Evolutionary conservation across 2,113 vertebrate genomes (phyloP).

Genomic region (Butorides virescens): DNA sequence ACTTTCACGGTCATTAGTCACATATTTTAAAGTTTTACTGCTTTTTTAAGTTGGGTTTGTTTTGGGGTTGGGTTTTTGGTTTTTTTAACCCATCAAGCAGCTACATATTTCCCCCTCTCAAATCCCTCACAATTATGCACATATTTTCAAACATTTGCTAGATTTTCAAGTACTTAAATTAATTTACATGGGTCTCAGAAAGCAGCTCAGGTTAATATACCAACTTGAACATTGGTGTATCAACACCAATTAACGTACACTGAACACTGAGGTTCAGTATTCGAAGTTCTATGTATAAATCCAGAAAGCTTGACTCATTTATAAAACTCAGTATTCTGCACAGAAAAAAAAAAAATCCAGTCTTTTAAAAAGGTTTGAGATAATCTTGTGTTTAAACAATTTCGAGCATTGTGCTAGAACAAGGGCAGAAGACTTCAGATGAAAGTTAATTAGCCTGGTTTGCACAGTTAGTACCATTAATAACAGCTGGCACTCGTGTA

Average conservation of each 20-base stretch:
- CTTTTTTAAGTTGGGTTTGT: neutral
- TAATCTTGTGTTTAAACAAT: neutral
- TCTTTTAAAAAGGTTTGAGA: neutral
- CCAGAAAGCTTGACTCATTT: neutral
- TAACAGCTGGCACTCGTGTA: neutral
- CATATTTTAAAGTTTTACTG: neutral
- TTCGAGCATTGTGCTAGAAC: neutral
- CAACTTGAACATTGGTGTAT: neutral
- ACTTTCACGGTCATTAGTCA: neutral
- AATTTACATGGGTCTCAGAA: neutral
- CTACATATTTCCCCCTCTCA: neutral
- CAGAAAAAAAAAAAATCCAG: neutral
- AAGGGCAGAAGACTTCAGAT: neutral
- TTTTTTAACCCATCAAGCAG: neutral
- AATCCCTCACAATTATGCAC: neutral
- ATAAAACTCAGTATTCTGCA: neutral
- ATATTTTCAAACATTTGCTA: neutral
- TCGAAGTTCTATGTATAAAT: neutral
- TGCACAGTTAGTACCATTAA: neutral
- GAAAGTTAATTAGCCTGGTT: neutral
- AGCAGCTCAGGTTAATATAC: neutral
- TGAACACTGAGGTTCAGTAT: neutral
- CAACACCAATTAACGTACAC: neutral
- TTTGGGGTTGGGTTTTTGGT: neutral
- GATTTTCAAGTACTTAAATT: neutral